phyloP scores from a whole-genome alignment of 1,140 invertebrate species.

The Aphaenogaster rudis region DNA sequence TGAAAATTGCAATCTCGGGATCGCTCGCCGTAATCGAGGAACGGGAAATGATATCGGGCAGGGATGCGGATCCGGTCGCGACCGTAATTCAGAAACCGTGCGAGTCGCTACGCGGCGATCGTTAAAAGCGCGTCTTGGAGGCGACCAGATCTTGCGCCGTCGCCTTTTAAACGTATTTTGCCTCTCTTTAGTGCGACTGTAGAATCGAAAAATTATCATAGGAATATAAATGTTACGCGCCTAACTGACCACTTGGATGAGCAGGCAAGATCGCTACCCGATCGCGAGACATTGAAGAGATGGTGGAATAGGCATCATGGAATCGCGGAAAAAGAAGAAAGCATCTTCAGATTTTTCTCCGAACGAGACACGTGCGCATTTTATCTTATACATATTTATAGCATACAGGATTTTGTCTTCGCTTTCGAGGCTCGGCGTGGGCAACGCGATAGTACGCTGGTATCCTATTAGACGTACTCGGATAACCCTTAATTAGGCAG shows the following conservation, averaged over 20 bases:
- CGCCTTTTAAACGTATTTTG: conserved; percentile 8
- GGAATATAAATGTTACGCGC: conserved; percentile 1
- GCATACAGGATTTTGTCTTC: conserved; percentile 47
- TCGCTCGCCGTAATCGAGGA: conserved; percentile 36
- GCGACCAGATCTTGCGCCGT: background rate
- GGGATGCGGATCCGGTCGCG: background rate
- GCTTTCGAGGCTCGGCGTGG: conserved; percentile 49
- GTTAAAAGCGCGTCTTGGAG: background rate
- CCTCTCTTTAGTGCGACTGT: conserved; percentile 4
- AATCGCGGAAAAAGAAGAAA: conserved; percentile 56
- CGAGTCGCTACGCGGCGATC: background rate
- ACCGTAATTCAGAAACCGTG: conserved; percentile 15
- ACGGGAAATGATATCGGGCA: conserved; percentile 29
- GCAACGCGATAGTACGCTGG: conserved; percentile 33
- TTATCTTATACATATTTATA: conserved; percentile 71
- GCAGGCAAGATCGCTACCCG: background rate
- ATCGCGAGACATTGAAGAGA: conserved; percentile 5
- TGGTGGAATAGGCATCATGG: background rate
- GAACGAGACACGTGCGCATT: conserved; percentile 37
- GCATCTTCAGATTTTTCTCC: conserved; percentile 28
- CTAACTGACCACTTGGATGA: background rate
- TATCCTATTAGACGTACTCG: conserved; percentile 60
- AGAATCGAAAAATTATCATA: conserved; percentile 19
- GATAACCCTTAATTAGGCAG: conserved; percentile 64
- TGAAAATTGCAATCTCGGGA: conserved; percentile 59